phyloP scores from a whole-genome alignment of 2,888 invertebrate species.

The Pheosia gnoma region DNA sequence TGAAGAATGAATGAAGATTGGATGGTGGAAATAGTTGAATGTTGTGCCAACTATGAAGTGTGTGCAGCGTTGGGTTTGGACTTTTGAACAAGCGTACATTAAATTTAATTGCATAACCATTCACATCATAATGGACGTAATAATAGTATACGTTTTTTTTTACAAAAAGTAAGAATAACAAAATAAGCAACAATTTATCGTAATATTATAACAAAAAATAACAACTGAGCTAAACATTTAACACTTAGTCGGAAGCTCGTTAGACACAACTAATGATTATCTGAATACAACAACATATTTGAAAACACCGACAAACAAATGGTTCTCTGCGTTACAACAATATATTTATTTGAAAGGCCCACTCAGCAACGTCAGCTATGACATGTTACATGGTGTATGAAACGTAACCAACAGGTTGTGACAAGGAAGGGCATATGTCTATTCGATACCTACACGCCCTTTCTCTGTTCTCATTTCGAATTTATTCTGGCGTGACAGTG shows the following conservation, averaged over 20 bases:
- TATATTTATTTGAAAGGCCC: neutral
- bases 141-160: too few relatives aligned
- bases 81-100: too few relatives aligned
- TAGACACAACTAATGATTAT: slow-evolving; percentile 22
- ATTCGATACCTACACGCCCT: slow-evolving; percentile 49
- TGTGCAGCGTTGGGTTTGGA: too few relatives aligned
- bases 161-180: too few relatives aligned
- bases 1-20: neutral
- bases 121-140: too few relatives aligned
- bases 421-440: slow-evolving; percentile 50
- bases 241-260: slow-evolving; percentile 33
- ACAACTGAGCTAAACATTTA: slow-evolving; percentile 3
- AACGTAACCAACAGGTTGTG: slow-evolving; percentile 48
- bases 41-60: too few relatives aligned
- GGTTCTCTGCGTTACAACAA: neutral
- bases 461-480: slow-evolving; percentile 53
- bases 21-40: too few relatives aligned
- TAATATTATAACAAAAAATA: neutral
- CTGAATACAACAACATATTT: neutral
- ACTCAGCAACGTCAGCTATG: slow-evolving; percentile 11
- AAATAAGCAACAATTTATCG: neutral
- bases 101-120: too few relatives aligned
- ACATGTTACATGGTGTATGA: slow-evolving; percentile 25
- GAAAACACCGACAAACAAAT: neutral
- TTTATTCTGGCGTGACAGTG: slow-evolving; percentile 39